Evolutionary conservation across 2,888 invertebrate species (phyloP).

Genomic region (Coleophora deauratella): DNA sequence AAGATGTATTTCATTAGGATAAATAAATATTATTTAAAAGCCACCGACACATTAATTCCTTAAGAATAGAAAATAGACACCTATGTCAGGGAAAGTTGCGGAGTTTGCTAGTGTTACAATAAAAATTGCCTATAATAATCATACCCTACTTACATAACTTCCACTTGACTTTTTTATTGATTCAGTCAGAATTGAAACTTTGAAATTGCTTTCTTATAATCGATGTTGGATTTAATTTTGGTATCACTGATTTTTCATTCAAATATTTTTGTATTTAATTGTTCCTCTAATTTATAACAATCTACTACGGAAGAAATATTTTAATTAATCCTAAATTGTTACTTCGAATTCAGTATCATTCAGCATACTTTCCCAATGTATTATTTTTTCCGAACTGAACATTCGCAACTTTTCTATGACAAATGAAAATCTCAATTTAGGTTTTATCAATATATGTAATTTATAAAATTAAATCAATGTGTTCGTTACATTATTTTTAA

Average conservation of each 20-base stretch:
- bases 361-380: too few relatives aligned
- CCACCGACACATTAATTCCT: slow-evolving; percentile 75
- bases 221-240: too few relatives aligned
- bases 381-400: slow-evolving; percentile 39
- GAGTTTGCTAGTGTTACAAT: too few relatives aligned
- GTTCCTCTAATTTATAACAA: too few relatives aligned
- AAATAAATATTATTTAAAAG: slow-evolving; percentile 71
- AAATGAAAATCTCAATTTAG: slow-evolving; percentile 67
- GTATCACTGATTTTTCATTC: too few relatives aligned
- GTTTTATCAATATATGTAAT: slow-evolving; percentile 52
- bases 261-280: too few relatives aligned
- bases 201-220: slow-evolving; percentile 20
- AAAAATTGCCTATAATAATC: slow-evolving; percentile 36
- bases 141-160: slow-evolving; percentile 60
- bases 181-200: slow-evolving; percentile 70
- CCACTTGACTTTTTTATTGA: slow-evolving; percentile 43
- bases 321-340: too few relatives aligned
- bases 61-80: slow-evolving; percentile 72
- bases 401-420: slow-evolving; percentile 70
- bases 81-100: slow-evolving; percentile 68
- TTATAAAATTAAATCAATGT: slow-evolving; percentile 57
- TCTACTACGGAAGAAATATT: too few relatives aligned
- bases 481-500: slow-evolving; percentile 58
- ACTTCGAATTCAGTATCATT: too few relatives aligned
- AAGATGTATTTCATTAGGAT: slow-evolving; percentile 70